Base-by-base conservation (phyloP, 2,888 invertebrate species). In the Netelia inedita region DNA sequence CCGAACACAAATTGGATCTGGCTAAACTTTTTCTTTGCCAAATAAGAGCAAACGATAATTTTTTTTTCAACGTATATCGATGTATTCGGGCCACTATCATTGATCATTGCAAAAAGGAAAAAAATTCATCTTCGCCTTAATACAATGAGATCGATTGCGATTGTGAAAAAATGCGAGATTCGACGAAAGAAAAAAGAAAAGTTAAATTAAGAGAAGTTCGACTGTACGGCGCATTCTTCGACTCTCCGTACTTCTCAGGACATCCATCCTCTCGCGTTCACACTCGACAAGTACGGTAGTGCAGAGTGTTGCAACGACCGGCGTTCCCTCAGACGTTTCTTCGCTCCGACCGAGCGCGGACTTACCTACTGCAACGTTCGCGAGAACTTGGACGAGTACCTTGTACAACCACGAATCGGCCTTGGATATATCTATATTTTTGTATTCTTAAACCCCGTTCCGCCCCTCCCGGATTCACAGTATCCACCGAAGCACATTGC, bases 381-480 rank as follows among this genome's bases (percentile, higher is more conserved):
- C 46, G 46, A 46, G 46, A 46, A 14, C 46, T 46, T 46, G 11
- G 14, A 46, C 46, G 10, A 46, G 2, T 46, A 35, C 8, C 35
- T 35, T 35, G 35, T 46, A 14, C 14, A 46, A 46, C 46, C 46
- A 46, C 10, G 46, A 46, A 46, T 46, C 14, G 2, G 3, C 46
- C 19, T 61, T 65, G 41, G 68, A 28, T 72, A 66, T 72, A 59
- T 76, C 63, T 63, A 41, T 73, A 57, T 80, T 43, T 19, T 46
- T 57, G 19, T 53, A 2, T 53, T n/a, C 53, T n/a, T 1, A 53
- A n/a, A 53, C 14, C n/a, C 19, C n/a, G 9, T 57, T 16, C 6
- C 57, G 9, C 57, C 68, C 68, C 28, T 57, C 66, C 19, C 68
- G 73, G 84, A 81, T 84, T 84, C 81, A 76, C 84, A 46, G 41